Percentiles rank a stretch among this genome's conserved stretches.
Conservation (phyloP, 1,140 invertebrate genomes). For the Lucilia sericata region DNA sequence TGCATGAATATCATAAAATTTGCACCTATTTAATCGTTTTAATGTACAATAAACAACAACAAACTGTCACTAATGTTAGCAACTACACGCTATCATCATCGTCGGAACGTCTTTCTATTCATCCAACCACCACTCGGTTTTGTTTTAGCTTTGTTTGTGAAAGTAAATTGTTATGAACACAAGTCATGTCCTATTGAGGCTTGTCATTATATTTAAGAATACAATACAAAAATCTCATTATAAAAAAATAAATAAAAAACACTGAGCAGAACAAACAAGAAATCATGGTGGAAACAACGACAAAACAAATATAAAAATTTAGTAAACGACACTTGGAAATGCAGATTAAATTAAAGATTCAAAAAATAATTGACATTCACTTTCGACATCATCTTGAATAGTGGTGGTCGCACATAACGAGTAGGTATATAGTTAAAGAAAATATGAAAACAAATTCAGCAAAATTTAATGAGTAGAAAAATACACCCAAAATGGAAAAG, state of each 20-base stretch:
- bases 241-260: constrained; percentile 12
- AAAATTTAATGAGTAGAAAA: no score
- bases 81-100: neutral
- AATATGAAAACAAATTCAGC: no score
- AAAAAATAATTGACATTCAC: neutral
- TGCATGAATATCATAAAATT: constrained; percentile 42
- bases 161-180: constrained; percentile 38
- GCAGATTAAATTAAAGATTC: constrained; percentile 4
- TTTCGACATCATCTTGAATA: neutral
- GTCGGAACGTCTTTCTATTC: neutral
- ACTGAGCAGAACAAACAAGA: neutral
- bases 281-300: neutral
- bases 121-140: neutral
- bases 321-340: neutral
- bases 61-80: neutral
- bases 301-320: neutral
- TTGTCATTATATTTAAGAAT: constrained; percentile 34
- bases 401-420: neutral
- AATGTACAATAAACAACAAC: neutral
- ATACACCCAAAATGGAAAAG: no score
- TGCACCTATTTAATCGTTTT: constrained; percentile 33
- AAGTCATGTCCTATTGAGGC: constrained; percentile 42
- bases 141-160: neutral
- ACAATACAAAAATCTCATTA: constrained; percentile 38
- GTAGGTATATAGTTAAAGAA: no score